phyloP scores from a whole-genome alignment of 2,888 invertebrate species.

The Aleiodes alternator region DNA sequence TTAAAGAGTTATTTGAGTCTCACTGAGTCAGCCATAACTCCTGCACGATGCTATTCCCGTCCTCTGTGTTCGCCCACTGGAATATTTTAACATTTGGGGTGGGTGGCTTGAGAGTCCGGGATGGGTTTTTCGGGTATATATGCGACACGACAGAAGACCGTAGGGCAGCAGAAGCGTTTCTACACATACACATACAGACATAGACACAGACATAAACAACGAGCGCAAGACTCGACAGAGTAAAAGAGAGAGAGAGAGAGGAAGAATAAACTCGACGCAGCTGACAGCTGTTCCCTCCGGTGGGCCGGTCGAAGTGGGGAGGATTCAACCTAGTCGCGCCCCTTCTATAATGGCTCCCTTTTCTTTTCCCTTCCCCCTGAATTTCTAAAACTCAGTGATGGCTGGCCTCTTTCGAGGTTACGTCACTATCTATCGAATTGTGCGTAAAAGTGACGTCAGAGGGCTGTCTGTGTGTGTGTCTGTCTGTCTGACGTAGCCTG shows the following conservation, averaged over 20 bases:
- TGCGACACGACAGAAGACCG: conserved; percentile 55
- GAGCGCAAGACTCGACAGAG: conserved; percentile 51
- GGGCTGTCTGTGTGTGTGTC: not conserved
- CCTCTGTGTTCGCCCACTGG: conserved; percentile 69
- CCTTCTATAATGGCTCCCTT: conserved; percentile 76
- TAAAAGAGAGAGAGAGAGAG: conserved; percentile 53
- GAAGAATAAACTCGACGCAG: conserved; percentile 64
- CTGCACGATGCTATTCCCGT: conserved; percentile 72
- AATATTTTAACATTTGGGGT: conserved; percentile 74
- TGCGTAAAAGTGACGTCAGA: conserved; percentile 51
- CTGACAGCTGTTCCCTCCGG: conserved; percentile 75
- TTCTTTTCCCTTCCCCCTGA: conserved; percentile 72
- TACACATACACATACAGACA: not conserved
- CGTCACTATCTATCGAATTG: conserved; percentile 51
- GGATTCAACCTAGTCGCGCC: conserved; percentile 76
- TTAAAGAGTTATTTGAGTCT: conserved; percentile 76
- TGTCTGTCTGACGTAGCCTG: not conserved
- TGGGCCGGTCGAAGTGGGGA: conserved; percentile 74
- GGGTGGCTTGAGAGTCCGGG: conserved; percentile 64
- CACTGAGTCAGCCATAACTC: conserved; percentile 74
- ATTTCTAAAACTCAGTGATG: conserved; percentile 67
- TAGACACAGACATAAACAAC: not conserved
- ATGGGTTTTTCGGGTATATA: conserved; percentile 59
- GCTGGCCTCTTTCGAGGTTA: conserved; percentile 66
- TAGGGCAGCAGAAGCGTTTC: conserved; percentile 44